Evolutionary conservation across 2,113 vertebrate genomes (phyloP), one percentile per base, ranked within the genome.

Genomic region (Columba janthina): DNA sequence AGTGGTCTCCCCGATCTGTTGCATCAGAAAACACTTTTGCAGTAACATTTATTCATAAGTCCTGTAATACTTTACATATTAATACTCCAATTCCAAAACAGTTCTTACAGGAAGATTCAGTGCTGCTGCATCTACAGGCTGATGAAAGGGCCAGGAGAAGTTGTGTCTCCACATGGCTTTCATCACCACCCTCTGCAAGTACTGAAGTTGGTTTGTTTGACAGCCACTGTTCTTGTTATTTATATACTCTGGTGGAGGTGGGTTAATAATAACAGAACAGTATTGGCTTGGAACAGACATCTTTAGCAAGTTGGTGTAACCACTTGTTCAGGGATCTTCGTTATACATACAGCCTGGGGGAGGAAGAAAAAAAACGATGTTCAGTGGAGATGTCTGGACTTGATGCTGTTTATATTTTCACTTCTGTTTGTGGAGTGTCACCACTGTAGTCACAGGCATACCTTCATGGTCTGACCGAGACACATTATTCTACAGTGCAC

Each of bases 81-180:
- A 89, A 53, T 67, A 76, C 11, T 54, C 31, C 7, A 46, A 24
- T 85, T 73, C 29, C 19, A 70, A 51, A 86, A 42, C 19, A 3
- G 20, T 29, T 98, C 99, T 99, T 98, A 99, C 99, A 74, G 99
- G 99, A 80, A 99, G 97, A 67, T 98, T 96, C 48, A 99, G 97
- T 15, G 96, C 97, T 79, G 98, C 98, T 36, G 99, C 99, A 96
- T 99, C 99, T n/a, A 99, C 99, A 57, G 99, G 99, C 61, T 98
- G 98, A 17, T 98, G 99, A 96, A 99, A 99, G 0, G 99, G 99
- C 99, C 99, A 99, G 8, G 99, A 99, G 57, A 99, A 99, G 12
- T 97, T 97, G 94, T 99, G 99, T 51, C 77, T 98, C 99, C 98
- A 99, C 75, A 99, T 74, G 19, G 98, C 97, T 98, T 98, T 98